Base-by-base conservation (phyloP, 1,140 invertebrate genomes). In the Pseudomyrmex sp. region DNA sequence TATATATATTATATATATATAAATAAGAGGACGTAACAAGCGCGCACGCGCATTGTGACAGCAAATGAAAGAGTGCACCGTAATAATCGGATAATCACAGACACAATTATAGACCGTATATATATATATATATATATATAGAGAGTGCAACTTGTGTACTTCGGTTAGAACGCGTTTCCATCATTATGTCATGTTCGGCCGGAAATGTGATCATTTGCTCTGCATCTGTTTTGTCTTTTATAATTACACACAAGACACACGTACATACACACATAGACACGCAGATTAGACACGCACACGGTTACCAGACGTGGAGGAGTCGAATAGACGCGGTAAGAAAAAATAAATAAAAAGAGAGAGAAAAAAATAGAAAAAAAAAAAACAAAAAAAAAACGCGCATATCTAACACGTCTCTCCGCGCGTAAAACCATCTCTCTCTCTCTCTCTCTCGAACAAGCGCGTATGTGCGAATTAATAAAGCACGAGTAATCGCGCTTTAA, bases 131-230 rank as follows among this genome's bases (percentile, higher is more conserved):
- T 26, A 35, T 35, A 35, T 0, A 18, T 18, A 18, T 18, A 18
- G 18, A 5, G 35, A 35, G 35, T 35, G 35, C 35, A 35, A 35
- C 35, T 35, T 35, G 5, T 35, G 26, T 26, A 26, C 26, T 26
- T 70, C 44, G 70, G 7, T 59, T 61, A 50, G 54, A 70, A 44
- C 54, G 8, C n/a, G 54, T 59, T 79, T 61, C 0, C 35, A 35
- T 35, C 44, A 61, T 80, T 61, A 15, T 56, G n/a, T 61, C 35
- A 80, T 18, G 18, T 72, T 80, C 12, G 20, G 2, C 2, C 44
- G 54, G n/a, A 80, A 80, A 61, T 70, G 66, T 59, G 44, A 80
- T 70, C 44, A 50, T 59, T 69, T 52, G 23, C 23, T 35, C 15
- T 63, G 26, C 26, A 61, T 61, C 58, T 61, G 58, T 54, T 54